Percentiles rank a stretch among this genome's conserved stretches.
Evolutionary conservation across 2,113 vertebrate genomes (phyloP).

Genomic region (Pygoscelis antarcticus): DNA sequence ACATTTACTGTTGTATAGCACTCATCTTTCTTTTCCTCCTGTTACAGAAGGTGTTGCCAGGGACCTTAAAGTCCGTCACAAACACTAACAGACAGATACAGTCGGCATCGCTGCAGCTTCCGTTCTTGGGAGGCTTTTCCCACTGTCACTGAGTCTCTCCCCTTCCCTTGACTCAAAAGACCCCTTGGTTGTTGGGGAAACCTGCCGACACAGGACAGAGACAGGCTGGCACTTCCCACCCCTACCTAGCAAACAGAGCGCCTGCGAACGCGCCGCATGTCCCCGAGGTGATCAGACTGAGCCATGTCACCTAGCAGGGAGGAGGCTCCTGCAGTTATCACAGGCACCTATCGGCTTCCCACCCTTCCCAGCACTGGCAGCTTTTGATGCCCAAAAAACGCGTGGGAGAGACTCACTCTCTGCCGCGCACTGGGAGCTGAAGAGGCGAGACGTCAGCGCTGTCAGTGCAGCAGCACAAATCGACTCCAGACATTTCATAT

Average conservation of each 20-base stretch:
- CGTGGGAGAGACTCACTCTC: not conserved
- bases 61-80: not conserved
- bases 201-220: not conserved
- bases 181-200: not conserved
- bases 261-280: not conserved
- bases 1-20: too few species aligned
- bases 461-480: not conserved
- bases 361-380: not conserved
- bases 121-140: not conserved
- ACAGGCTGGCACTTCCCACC: not conserved
- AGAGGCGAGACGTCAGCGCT: not conserved
- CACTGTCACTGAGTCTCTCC: not conserved
- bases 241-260: fast-evolving
- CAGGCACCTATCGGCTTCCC: not conserved
- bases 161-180: not conserved
- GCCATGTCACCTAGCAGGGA: not conserved
- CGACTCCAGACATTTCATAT: not conserved
- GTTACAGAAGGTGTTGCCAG: not conserved
- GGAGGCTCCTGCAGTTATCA: not conserved
- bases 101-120: not conserved
- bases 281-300: not conserved
- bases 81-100: not conserved
- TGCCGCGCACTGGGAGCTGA: not conserved
- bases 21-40: not conserved
- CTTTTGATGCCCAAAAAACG: not conserved